Evolutionary conservation across 1,140 invertebrate genomes (phyloP), one percentile per base, ranked within the genome.

Genomic region (Anastatus disparis): DNA sequence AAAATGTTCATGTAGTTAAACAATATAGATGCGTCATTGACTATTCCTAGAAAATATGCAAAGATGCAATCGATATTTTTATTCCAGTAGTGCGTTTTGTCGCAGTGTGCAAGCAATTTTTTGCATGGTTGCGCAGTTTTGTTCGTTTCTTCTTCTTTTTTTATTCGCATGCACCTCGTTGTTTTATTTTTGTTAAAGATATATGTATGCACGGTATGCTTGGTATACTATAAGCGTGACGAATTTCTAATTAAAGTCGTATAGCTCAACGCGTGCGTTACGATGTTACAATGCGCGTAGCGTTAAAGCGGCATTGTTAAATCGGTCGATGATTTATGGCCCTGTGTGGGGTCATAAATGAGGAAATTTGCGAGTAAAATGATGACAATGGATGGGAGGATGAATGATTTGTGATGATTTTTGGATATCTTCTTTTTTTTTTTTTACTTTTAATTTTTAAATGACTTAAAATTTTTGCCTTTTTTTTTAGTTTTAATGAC

Each of bases 301-400:
- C 27, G 53, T 31, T 27, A 42, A 62, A 62, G 55, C 67, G 62
- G 70, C 70, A 71, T 71, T 71, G 70, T 71, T 71, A 71, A 71
- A 71, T 65, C 70, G 62, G 48, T n/a, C 53, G 62, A 7, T 71
- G 70, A 71, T 71, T 71, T 71, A 71, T 55, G 62, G 62, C 70
- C n/a, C n/a, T n/a, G 50, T 55, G 61, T 59, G 61, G 59, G 70
- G 70, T 66, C 70, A 61, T 71, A 71, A 71, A 65, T 61, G 70
- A 59, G 70, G 62, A 71, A 71, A 71, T 71, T 71, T 71, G 62
- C 70, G 70, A 71, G 70, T 71, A 66, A 71, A 71, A 71, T 61
- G 62, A 71, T 71, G 70, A 71, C 70, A 71, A 71, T 61, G 62
- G 62, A 71, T 66, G 70, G 62, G 70, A 71, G n/a, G n/a, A 71